Evolutionary conservation across 2,888 invertebrate species (phyloP), one percentile per base, ranked within the genome.

Genomic region (Nemurella pictetii): DNA sequence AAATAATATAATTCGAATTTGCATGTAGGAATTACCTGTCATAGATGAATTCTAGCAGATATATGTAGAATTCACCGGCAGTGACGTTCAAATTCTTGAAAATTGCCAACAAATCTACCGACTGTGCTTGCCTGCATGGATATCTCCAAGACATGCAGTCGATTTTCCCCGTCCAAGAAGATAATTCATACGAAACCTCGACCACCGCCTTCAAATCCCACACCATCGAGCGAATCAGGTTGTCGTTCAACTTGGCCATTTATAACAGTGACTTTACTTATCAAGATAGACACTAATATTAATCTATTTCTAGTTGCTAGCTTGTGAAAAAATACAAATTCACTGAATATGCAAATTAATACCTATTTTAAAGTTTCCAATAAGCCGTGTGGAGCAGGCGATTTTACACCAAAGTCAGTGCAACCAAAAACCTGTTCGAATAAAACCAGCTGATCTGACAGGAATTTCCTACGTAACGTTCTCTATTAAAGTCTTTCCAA

Each of bases 11-110:
- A 73, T 20, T 7, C 20, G 25, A 73, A 7, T 25, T 25, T 7
- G 25, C 20, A 25, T 4, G n/a, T 73, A 73, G 25, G 26, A 26
- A 32, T 25, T 77, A 89, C 89, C 89, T 88, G 88, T 89, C 89
- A 86, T 89, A 89, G 86, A 88, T 88, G 85, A 89, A 86, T 86
- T 89, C 89, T 85, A 89, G 85, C 28, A 88, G 88, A 84, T 88
- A 87, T 87, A 89, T 88, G 85, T 89, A 89, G 87, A 88, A 87
- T 87, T 89, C 88, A 84, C 88, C 87, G 9, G 88, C 88, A 35
- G 88, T 87, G 20, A 88, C 87, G 30, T 87, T 86, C 83, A 88
- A 87, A 83, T 85, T 84, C 84, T 87, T 85, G 85, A 88, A 85
- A 85, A 88, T 88, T 86, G 88, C 88, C 86, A 89, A 86, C 78